These are phyloP conservation scores for Palaemon carinicauda DNA, from an alignment of 1,140 invertebrate species.

Conservation along the genomic window DNA sequence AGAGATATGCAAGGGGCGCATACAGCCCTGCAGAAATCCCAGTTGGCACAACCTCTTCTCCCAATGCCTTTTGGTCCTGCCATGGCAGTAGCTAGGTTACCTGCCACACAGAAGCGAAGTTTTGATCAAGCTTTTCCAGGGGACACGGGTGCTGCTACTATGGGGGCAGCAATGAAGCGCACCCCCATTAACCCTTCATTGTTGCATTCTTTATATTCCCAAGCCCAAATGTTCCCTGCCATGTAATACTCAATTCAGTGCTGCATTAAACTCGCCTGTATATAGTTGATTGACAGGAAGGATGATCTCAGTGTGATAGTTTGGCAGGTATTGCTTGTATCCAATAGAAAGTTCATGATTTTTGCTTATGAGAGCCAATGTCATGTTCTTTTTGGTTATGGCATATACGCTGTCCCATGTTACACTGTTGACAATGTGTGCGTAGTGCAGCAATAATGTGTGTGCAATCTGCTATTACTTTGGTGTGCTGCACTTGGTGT, in stretches of 20 bases:
- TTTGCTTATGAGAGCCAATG: background rate
- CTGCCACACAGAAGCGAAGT: conserved; percentile 65
- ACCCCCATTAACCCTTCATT: conserved; percentile 30
- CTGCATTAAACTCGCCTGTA: conserved; percentile 49
- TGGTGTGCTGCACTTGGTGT: conserved; percentile 44
- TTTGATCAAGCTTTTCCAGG: conserved; percentile 64
- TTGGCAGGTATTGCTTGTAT: conserved; percentile 39
- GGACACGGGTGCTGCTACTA: conserved; percentile 60
- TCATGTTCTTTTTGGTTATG: conserved; percentile 9
- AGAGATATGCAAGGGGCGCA: conserved; percentile 45
- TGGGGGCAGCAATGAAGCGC: conserved; percentile 62
- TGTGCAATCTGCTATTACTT: conserved; percentile 55
- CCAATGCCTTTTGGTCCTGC: conserved; percentile 60
- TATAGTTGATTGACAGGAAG: conserved; percentile 37
- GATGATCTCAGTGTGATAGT: conserved; percentile 31
- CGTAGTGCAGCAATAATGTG: conserved; percentile 37
- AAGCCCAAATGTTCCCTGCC: conserved; percentile 51
- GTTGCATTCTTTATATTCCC: conserved; percentile 49
- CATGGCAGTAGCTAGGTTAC: conserved; percentile 53
- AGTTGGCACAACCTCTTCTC: conserved; percentile 35
- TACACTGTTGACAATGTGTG: conserved; percentile 14
- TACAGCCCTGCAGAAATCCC: conserved; percentile 45
- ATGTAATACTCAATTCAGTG: conserved; percentile 46
- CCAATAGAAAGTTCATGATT: conserved; percentile 18
- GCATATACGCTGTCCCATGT: conserved; percentile 25